Evolutionary conservation across 2,888 invertebrate species (phyloP), one percentile per base, ranked within the genome.

Genomic region (Galeruca laticollis): DNA sequence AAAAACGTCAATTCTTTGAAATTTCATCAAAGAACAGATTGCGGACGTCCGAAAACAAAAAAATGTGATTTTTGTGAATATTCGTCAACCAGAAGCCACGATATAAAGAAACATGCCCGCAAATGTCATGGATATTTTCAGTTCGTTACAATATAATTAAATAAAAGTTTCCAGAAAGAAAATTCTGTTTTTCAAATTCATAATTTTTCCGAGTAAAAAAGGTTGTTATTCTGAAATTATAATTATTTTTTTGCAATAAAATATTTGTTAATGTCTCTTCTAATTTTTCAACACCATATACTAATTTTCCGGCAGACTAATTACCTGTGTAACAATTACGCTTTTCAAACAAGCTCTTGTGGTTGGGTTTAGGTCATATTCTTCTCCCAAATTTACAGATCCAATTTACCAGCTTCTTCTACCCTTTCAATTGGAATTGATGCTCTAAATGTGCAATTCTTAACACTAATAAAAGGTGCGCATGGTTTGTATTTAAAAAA

Each of bases 11-110:
- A 66, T 33, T 56, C 71, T 1, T 26, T 71, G 47, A 56, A 43
- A 15, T 66, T 54, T 21, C 72, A 72, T 56, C 63, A 72, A 56
- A 70, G 64, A 11, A 73, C 71, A 31, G 77, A 78, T 37, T 78
- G 78, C 49, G 77, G 76, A 18, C 76, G 73, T 40, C 73, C 74
- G 20, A 77, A 73, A 52, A 61, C 68, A 20, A 76, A 76, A 57
- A 52, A 43, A 11, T 72, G 72, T 43, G 13, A 60, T 11, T 40
- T 63, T 40, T 71, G 71, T 37, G 31, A 57, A 3, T 71, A 71
- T 59, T 68, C 71, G 2, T 57, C 71, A 1, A 68, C 60, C 2
- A 51, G 71, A 54, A 65, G 18, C 4, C 33, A 65, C 40, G 52
- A 71, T 15, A 33, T 68, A 0, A 65, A 68, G 26, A 60, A 61